Base-by-base conservation (phyloP, 1,140 invertebrate species). In the Melitaea cinxia region DNA sequence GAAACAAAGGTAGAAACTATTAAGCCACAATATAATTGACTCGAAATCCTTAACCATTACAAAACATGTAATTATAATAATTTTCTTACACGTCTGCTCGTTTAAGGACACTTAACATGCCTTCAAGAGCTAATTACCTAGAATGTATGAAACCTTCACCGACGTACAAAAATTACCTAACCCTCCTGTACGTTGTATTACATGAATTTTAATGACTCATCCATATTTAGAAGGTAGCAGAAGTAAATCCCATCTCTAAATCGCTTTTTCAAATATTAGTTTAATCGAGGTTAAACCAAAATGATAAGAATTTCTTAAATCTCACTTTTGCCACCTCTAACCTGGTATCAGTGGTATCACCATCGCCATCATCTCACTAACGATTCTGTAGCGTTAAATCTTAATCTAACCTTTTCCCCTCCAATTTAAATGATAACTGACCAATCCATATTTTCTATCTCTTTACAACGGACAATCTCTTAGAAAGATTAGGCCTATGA, bases 11-110 rank as follows among this genome's bases (percentile, higher is more conserved):
- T 7, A 42, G 5, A 42, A 42, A 14, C 37, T 42, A 42, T 17
- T 17, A 42, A 42, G 37, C 37, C 37, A 42, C 37, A 42, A 42
- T 42, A 42, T 42, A 42, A 42, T 42, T 42, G 37, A 42, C 37
- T 42, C 37, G 14, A 17, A 42, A 6, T 17, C 37, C 37, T 42
- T 9, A 42, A 6, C 37, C 37, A 6, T 14, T 17, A 42, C 37
- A 17, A 19, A 42, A 42, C 9, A 4, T 4, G 37, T 17, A 37
- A 42, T 15, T 39, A 42, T 42, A 17, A 42, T 7, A 42, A 42
- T 42, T 42, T 42, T 14, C 37, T 17, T 42, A 42, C 37, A 42
- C 37, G 37, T 7, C 12, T 4, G 14, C 37, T 42, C 37, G 5
- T 17, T 7, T 17, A 42, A 42, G 37, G 14, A 42, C 15, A 42